phyloP scores from a whole-genome alignment of 2,113 vertebrate species.

The Malurus melanocephalus region DNA sequence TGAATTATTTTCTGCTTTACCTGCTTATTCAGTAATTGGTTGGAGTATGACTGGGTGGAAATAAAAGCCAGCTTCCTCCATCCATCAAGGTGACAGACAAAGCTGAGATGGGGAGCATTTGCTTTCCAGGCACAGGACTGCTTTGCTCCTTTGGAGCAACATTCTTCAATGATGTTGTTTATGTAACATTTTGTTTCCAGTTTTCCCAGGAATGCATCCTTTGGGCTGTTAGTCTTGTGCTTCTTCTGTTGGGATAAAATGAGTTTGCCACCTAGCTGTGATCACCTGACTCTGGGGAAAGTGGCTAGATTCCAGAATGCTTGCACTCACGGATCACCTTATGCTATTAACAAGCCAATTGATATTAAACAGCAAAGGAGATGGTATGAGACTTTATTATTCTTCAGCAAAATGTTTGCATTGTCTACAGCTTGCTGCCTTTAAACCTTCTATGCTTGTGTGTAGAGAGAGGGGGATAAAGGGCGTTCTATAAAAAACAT shows the following conservation, averaged over 20 bases:
- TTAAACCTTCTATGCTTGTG: background rate
- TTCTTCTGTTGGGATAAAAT: slow-evolving; percentile 72
- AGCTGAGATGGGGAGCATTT: slow-evolving; percentile 10
- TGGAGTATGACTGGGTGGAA: slow-evolving; percentile 53
- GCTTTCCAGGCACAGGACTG: slow-evolving; percentile 41
- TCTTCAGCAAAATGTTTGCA: slow-evolving; percentile 24
- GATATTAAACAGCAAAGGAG: slow-evolving; percentile 90
- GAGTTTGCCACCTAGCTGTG: slow-evolving; percentile 88
- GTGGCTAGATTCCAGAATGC: slow-evolving; percentile 82
- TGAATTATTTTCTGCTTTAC: slow-evolving; percentile 45
- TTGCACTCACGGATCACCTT: slow-evolving; percentile 85
- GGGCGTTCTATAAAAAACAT: background rate
- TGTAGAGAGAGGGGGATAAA: background rate
- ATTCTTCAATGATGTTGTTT: background rate
- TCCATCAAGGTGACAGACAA: background rate
- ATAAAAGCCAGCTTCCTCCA: slow-evolving; percentile 55
- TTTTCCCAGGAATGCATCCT: slow-evolving; percentile 55
- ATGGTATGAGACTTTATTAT: slow-evolving; percentile 79
- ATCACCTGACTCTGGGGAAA: slow-evolving; percentile 83
- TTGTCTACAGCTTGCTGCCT: slow-evolving; percentile 2
- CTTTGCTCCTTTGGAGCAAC: background rate
- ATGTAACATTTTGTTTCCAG: slow-evolving; percentile 29
- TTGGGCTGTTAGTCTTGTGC: slow-evolving; percentile 35
- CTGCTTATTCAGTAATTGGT: slow-evolving; percentile 60
- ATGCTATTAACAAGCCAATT: slow-evolving; percentile 92